These are phyloP conservation scores for Tyrannus savana DNA, from an alignment of 2,113 vertebrate species.

Conservation along the genomic window DNA sequence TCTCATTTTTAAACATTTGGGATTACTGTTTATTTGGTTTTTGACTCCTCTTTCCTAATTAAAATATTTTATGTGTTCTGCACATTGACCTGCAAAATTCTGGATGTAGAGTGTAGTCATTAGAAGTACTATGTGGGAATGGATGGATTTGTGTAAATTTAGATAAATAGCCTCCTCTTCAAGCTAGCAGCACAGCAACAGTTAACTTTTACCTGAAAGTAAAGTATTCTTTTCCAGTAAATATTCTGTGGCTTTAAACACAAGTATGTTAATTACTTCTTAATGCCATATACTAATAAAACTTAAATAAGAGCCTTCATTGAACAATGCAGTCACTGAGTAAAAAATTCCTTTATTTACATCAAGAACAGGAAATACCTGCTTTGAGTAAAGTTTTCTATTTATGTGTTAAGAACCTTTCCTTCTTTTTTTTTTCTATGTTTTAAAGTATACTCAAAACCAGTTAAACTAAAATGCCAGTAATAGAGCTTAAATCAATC, in stretches of 20 bases:
- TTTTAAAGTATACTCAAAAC: background rate
- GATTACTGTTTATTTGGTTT: background rate
- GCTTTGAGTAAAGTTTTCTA: slow-evolving; percentile 35
- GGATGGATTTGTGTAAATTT: background rate
- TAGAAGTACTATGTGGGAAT: background rate
- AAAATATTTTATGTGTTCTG: background rate
- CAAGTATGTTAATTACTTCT: background rate
- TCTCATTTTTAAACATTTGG: background rate
- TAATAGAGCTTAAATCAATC: background rate
- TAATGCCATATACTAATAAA: background rate
- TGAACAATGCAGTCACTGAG: background rate
- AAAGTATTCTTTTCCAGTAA: background rate
- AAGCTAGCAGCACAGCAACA: background rate
- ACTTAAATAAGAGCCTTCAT: background rate
- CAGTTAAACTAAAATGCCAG: background rate
- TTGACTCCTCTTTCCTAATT: background rate
- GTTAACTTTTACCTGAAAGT: background rate
- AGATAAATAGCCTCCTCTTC: background rate
- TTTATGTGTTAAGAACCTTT: background rate
- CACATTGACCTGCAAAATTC: background rate
- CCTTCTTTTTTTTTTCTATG: background rate
- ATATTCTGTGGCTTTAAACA: background rate
- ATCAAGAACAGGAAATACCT: slow-evolving; percentile 32
- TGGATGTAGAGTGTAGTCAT: background rate
- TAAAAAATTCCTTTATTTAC: background rate